Conservation (phyloP, 1,140 invertebrate species). For the Steinernema feltiae region DNA sequence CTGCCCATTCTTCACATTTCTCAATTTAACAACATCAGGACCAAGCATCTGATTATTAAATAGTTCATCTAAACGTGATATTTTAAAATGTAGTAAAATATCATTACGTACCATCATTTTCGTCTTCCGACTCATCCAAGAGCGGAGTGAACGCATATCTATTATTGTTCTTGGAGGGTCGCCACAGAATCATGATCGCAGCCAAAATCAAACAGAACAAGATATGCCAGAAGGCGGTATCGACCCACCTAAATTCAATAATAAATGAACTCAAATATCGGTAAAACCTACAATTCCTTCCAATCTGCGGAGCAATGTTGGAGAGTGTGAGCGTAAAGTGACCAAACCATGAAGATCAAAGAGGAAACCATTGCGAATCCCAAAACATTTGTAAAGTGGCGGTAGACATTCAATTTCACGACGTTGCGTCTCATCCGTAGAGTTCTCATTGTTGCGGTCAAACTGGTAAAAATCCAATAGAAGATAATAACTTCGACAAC, state of each 20-base stretch:
- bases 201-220: constrained; percentile 78
- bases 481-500: constrained; percentile 56
- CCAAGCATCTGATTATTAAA: constrained; percentile 34
- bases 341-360: constrained; percentile 84
- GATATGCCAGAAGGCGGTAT: constrained; percentile 88
- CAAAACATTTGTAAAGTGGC: constrained; percentile 85
- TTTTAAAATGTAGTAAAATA: constrained; percentile 19
- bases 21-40: constrained; percentile 27
- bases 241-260: constrained; percentile 67
- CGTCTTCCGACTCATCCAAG: constrained; percentile 73
- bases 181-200: constrained; percentile 87
- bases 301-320: constrained; percentile 67
- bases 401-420: constrained; percentile 80
- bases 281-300: constrained; percentile 68
- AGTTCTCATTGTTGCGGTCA: constrained; percentile 80
- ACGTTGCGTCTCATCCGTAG: constrained; percentile 69
- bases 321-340: constrained; percentile 69
- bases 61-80: constrained; percentile 42
- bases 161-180: constrained; percentile 88
- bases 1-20: constrained; percentile 24
- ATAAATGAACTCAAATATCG: constrained; percentile 20
- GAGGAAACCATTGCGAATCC: constrained; percentile 80
- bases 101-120: constrained; percentile 56
- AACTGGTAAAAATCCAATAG: constrained; percentile 64
- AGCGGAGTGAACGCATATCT: constrained; percentile 84